phyloP scores from a whole-genome alignment of 2,113 vertebrate species.

The Bubalus kerabau region DNA sequence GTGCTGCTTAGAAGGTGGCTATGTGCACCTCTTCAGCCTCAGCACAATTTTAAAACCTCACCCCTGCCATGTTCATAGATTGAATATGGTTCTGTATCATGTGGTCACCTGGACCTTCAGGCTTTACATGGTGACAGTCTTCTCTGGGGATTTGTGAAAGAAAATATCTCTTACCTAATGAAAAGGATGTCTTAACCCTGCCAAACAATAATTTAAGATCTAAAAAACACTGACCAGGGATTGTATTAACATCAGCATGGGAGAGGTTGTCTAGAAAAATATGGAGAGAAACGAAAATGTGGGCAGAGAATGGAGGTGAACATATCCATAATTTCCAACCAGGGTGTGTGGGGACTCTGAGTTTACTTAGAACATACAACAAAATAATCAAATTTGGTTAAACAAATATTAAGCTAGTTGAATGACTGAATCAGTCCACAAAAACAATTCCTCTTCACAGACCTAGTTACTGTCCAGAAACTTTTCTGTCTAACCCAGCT shows the following conservation, averaged over 20 bases:
- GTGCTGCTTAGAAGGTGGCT: neutral
- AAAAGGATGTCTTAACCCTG: neutral
- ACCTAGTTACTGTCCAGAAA: neutral
- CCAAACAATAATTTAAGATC: neutral
- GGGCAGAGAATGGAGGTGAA: neutral
- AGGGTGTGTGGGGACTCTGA: neutral
- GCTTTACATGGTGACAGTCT: neutral
- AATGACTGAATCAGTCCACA: neutral
- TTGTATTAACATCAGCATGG: neutral
- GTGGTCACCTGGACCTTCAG: neutral
- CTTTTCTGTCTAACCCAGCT: neutral
- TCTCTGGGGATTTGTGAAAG: neutral
- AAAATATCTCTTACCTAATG: neutral
- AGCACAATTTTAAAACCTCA: neutral
- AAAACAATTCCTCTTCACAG: neutral
- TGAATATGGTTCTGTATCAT: neutral
- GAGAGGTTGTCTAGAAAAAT: neutral
- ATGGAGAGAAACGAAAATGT: neutral
- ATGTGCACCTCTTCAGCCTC: neutral
- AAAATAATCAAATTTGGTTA: neutral
- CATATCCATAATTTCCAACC: neutral
- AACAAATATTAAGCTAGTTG: constrained; percentile 8
- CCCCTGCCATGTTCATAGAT: neutral
- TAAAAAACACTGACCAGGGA: neutral
- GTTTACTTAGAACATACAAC: neutral